Evolutionary conservation across 2,888 invertebrate genomes (phyloP), one percentile per base, ranked within the genome.

Genomic region (Doris montereyensis): DNA sequence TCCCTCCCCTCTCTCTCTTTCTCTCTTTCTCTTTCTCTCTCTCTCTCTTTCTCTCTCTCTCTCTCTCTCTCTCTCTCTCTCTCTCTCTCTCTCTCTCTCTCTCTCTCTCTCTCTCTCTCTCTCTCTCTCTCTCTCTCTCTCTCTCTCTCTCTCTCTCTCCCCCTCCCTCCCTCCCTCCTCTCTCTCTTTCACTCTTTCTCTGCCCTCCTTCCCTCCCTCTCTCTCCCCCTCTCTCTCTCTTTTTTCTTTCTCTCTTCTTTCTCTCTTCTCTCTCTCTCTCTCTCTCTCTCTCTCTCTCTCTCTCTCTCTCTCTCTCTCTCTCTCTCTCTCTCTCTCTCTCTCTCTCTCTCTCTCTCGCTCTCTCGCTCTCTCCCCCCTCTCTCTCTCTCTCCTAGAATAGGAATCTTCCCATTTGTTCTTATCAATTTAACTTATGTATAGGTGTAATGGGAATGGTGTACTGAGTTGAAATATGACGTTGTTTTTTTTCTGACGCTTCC

Each of bases 111-210:
- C 58, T 58, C 58, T 73, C 8, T 26, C 24, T 41, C 52, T 41
- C 24, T 26, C 52, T 24, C 52, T 72, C 32, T 41, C 72, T 72
- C 28, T 30, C 32, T 72, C 72, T 41, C 30, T 41, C 52, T 41
- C 52, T 41, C 52, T 72, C 52, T 28, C 52, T 72, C 52, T 72
- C 26, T 41, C 21, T 72, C 72, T 72, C 30, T 41, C 30, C 26
- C 52, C 26, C 5, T 70, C 70, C 21, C 34, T 70, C 34, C 21
- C 34, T 32, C 58, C 41, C 24, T 52, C 52, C 24, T 35, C 41
- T 74, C 57, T 30, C 24, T 58, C 60, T 58, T n/a, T 58, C 30
- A 30, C 60, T 35, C 30, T 74, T 26, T 58, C 24, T 58, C 28
- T 58, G 30, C 41, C 35, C 26, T n/a, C 30, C 60, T 30, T 5